Conservation (phyloP, 2,888 invertebrate species). For the Hyppa rectilinea region DNA sequence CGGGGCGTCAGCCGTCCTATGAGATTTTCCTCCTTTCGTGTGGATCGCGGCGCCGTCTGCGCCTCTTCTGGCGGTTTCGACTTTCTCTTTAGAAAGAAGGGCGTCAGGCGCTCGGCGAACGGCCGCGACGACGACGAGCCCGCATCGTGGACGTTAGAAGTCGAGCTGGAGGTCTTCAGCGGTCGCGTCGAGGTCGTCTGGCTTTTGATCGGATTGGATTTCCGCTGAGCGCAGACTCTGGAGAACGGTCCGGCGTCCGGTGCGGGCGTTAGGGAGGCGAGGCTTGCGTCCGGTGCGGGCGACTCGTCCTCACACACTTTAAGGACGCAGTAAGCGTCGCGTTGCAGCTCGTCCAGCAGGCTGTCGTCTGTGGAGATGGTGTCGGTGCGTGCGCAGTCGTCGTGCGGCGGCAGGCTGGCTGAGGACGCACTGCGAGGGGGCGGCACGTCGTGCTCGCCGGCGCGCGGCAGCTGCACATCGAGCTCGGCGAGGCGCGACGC, state of each 20-base stretch:
- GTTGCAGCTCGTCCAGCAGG: slow-evolving; percentile 85
- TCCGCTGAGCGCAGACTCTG: slow-evolving; percentile 84
- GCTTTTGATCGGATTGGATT: slow-evolving; percentile 86
- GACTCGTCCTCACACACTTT: slow-evolving; percentile 85
- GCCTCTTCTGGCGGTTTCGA: slow-evolving; percentile 80
- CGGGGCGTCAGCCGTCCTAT: slow-evolving; percentile 86
- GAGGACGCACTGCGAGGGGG: slow-evolving; percentile 90
- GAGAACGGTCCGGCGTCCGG: slow-evolving; percentile 80
- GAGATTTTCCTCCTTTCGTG: slow-evolving; percentile 84
- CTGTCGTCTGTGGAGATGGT: slow-evolving; percentile 84
- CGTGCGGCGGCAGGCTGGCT: slow-evolving; percentile 89
- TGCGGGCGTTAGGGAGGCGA: slow-evolving; percentile 27
- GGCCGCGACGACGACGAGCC: slow-evolving; percentile 80
- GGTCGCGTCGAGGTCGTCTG: slow-evolving; percentile 77
- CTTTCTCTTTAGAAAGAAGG: slow-evolving; percentile 88
- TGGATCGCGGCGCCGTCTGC: slow-evolving; percentile 66
- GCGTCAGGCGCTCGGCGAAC: slow-evolving; percentile 85
- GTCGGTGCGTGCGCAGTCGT: slow-evolving; percentile 78
- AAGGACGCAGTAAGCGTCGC: slow-evolving; percentile 84
- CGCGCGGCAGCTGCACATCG: slow-evolving; percentile 88
- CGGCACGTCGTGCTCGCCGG: slow-evolving; percentile 89
- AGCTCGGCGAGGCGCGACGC: slow-evolving; percentile 80
- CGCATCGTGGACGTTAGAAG: slow-evolving; percentile 87
- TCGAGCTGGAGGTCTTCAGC: slow-evolving; percentile 85
- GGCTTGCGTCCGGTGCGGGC: slow-evolving; percentile 50